Percentiles rank a stretch among this genome's conserved stretches.
Conservation (phyloP, 2,113 vertebrate species). For the Hippoglossus stenolepis region DNA sequence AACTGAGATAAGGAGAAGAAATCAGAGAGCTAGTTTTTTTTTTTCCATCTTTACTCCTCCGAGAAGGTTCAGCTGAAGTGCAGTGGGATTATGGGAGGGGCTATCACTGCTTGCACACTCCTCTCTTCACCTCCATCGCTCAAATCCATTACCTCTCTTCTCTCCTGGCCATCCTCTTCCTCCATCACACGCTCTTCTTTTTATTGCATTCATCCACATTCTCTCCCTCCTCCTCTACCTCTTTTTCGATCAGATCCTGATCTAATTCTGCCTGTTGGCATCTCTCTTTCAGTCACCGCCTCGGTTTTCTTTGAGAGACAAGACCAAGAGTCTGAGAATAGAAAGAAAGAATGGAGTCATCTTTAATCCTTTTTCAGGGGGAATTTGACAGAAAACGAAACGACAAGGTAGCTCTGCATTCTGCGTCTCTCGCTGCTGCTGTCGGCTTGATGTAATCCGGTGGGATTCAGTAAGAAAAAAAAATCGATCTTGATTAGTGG, state of each 20-base stretch:
- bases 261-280: neutral
- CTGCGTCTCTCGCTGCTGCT: conserved; percentile 7
- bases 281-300: neutral
- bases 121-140: conserved; percentile 2
- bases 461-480: conserved; percentile 10
- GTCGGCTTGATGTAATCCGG: conserved; percentile 10
- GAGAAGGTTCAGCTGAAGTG: conserved; percentile 64
- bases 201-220: too few species aligned
- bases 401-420: conserved; percentile 12
- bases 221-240: neutral
- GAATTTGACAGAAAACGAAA: too few species aligned
- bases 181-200: neutral
- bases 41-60: neutral
- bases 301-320: conserved; percentile 9
- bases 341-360: conserved; percentile 15
- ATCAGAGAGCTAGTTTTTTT: neutral
- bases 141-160: neutral
- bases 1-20: conserved; percentile 46
- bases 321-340: neutral
- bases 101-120: neutral
- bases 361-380: too few species aligned
- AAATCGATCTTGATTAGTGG: conserved; percentile 48
- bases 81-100: conserved; percentile 66
- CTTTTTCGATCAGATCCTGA: neutral
- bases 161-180: neutral